Base-by-base conservation (phyloP, 2,888 invertebrate species). In the Harpagoxenus sublaevis region DNA sequence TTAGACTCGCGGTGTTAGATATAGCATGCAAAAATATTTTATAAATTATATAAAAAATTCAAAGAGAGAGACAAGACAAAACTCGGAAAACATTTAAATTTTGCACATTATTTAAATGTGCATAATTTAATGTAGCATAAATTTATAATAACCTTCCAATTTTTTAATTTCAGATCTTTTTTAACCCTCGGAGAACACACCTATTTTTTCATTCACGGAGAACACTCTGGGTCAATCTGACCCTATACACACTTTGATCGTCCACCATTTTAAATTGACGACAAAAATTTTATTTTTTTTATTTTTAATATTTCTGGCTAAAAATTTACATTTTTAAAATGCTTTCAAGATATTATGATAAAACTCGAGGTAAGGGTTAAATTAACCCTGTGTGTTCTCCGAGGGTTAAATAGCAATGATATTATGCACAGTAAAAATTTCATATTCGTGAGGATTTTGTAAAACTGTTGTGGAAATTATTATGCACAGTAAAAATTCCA, bases 41-140 rank as follows among this genome's bases (percentile, higher is more conserved):
- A 57, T 57, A 42, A 73, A 73, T 15, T 57, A 9, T n/a, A 68
- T 18, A 18, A 35, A 15, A 51, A 70, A 53, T 12, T 1, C 70
- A 55, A 57, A 51, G 6, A 51, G 6, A 28, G 18, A 53, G 6
- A 10, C 45, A 31, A 68, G 18, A 53, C 12, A 53, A 68, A 35
- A 31, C 3, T 51, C 15, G 4, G 10, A 45, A 74, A 63, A 60
- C 15, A 57, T 73, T 45, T 2, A 45, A 42, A 60, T 42, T 31
- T 73, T 42, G 28, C 31, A 75, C n/a, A 23, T 63, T 75, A 63
- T 63, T 75, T 75, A 75, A 75, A 63, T 63, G 10, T 1, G 23
- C 23, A 23, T 23, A 23, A 23, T 23, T 23, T 23, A 23, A 23
- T 23, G n/a, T 45, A 74, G 15, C 31, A 45, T 62, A 31, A 57